Evolutionary conservation across 2,113 vertebrate species (phyloP).

Genomic region (Vanacampus margaritifer): DNA sequence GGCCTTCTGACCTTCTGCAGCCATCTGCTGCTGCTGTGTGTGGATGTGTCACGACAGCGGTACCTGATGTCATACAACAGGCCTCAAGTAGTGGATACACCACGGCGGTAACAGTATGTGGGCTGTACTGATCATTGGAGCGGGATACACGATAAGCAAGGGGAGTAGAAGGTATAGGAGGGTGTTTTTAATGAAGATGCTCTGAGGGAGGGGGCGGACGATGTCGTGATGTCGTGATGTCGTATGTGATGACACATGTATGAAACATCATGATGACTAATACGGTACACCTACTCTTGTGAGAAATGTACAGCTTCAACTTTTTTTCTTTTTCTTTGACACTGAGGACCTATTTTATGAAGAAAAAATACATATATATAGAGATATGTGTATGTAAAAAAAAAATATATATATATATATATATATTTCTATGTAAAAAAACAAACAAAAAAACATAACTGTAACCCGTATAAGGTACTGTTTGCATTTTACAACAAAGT

Average conservation of each 20-base stretch:
- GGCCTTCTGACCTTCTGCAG: slow-evolving; percentile 52
- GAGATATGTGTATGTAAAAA: too few species aligned
- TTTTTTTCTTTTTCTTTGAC: too few species aligned
- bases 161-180: not conserved
- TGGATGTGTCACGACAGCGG: slow-evolving; percentile 36
- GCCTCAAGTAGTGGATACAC: slow-evolving; percentile 9
- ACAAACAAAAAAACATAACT: too few species aligned
- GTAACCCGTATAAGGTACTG: too few species aligned
- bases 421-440: too few species aligned
- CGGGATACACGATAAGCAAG: not conserved
- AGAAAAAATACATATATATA: too few species aligned
- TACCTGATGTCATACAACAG: slow-evolving; percentile 39
- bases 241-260: slow-evolving; percentile 19
- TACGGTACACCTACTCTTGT: slow-evolving; percentile 11
- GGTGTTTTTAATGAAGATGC: slow-evolving; percentile 1
- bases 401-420: too few species aligned
- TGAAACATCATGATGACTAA: slow-evolving; percentile 27
- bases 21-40: slow-evolving; percentile 56
- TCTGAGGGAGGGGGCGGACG: slow-evolving; percentile 21
- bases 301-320: slow-evolving; percentile 1
- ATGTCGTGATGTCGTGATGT: slow-evolving; percentile 5
- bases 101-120: not conserved
- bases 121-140: slow-evolving; percentile 8
- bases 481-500: too few species aligned
- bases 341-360: too few species aligned